A percentile compares a stretch with the other conserved stretches of the same genome.
Evolutionary conservation across 2,113 vertebrate genomes (phyloP).

Genomic region (Telmatochromis sp.): DNA sequence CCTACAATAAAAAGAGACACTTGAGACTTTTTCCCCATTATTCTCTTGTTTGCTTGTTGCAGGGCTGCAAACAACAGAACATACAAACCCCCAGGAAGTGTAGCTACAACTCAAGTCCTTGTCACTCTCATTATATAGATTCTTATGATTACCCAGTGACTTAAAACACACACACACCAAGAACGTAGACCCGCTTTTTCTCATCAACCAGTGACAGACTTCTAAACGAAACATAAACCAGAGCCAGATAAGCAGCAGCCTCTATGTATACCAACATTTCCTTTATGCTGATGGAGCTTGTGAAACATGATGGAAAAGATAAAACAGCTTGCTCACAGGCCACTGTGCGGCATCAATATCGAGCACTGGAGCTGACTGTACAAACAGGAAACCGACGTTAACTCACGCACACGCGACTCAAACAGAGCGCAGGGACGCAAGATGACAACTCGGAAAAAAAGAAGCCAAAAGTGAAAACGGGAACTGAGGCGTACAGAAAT

Average conservation of each 20-base stretch:
- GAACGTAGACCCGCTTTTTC: neutral
- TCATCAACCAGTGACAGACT: neutral
- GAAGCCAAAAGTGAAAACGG: constrained; percentile 36
- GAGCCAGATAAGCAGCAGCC: neutral
- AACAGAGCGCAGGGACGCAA: neutral
- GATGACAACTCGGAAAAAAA: neutral
- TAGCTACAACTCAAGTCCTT: neutral
- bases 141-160: neutral
- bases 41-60: neutral
- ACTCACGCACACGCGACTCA: neutral
- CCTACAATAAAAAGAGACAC: neutral
- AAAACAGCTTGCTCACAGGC: neutral
- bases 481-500: constrained; percentile 25
- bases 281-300: neutral
- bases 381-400: constrained; percentile 31
- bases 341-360: neutral
- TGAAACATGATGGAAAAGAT: neutral
- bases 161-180: neutral
- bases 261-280: neutral
- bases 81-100: neutral
- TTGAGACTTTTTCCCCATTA: neutral
- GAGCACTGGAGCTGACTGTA: neutral
- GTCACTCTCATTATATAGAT: neutral
- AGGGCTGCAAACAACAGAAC: neutral
- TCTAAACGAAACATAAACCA: neutral